phyloP scores from a whole-genome alignment of 2,888 invertebrate genomes.

The Drosophila pseudotakahashii region DNA sequence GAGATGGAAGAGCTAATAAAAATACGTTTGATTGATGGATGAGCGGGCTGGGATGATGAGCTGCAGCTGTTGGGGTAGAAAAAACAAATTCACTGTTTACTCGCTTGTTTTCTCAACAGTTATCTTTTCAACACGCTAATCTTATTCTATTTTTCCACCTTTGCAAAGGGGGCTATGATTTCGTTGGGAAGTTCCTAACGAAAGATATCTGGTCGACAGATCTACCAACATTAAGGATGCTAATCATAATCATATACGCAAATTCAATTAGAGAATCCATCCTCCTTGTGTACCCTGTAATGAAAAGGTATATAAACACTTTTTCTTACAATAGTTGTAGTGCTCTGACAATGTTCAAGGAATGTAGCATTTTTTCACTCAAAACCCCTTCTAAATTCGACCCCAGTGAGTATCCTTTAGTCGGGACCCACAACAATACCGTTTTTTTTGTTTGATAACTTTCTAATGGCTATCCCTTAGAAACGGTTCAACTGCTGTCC shows the following conservation, averaged over 20 bases:
- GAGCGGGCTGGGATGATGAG: slow-evolving; percentile 1
- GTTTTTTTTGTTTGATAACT: background rate
- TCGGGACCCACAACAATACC: background rate
- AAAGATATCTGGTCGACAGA: too few relatives aligned
- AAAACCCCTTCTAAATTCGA: too few relatives aligned
- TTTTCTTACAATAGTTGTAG: too few relatives aligned
- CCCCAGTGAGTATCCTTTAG: background rate
- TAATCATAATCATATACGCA: too few relatives aligned
- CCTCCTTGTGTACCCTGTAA: too few relatives aligned
- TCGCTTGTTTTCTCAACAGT: slow-evolving; percentile 7
- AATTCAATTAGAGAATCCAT: too few relatives aligned
- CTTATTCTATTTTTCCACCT: slow-evolving; percentile 12
- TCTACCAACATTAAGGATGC: too few relatives aligned
- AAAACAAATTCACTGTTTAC: slow-evolving; percentile 7
- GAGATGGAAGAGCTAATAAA: slow-evolving; percentile 17
- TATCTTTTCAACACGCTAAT: slow-evolving; percentile 15
- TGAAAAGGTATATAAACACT: too few relatives aligned
- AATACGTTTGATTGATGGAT: slow-evolving; percentile 57
- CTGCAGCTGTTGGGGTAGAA: slow-evolving; percentile 28
- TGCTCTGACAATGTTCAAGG: too few relatives aligned
- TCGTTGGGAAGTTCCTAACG: background rate
- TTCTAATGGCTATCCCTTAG: background rate
- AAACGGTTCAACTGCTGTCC: background rate
- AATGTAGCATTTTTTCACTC: too few relatives aligned
- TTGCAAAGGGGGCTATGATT: background rate